Evolutionary conservation across 2,797 vertebrate species (phyloP), one percentile per base, ranked within the genome.

Genomic region (Spinibarbus caldwelli): DNA sequence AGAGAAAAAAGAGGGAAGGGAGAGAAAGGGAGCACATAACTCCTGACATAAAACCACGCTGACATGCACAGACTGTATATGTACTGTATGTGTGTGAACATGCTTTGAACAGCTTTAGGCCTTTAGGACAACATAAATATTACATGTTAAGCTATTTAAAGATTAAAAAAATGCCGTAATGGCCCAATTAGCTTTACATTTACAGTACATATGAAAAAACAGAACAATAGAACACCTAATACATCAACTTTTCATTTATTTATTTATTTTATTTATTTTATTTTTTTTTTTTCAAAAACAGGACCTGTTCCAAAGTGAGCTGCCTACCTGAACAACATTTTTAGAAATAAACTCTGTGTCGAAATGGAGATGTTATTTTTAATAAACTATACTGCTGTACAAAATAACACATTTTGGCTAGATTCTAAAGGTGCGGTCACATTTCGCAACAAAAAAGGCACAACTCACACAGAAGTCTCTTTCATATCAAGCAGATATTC

Each of bases 41-140:
- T 84, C 62, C 26, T 41, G n/a, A n/a, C n/a, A n/a, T 54, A 66
- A 68, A 45, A 84, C 34, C 14, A 70, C 34, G 14, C 83, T 78
- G 75, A 78, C 47, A 84, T 43, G 47, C n/a, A n/a, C 6, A 70
- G 19, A 54, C 5, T 52, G 78, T 26, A 67, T 81, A 49, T 73
- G 54, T 23, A 64, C 15, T 64, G 29, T 1, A 52, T 38, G 47
- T 62, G 54, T 70, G 8, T 68, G 47, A 3, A 8, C 29, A 34
- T 52, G 31, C 23, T 68, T 80, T 80, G 26, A 34, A 14, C 59
- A 67, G 78, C 29, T 67, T 67, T 23, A 15, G 29, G 29, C 41
- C 34, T 59, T 78, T 41, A 41, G 23, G 7, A 59, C 14, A 2
- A 78, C 23, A 59, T 19, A 29, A 36, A 78, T 78, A 78, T 38